These are phyloP conservation scores for Orthonevra nobilis DNA, from an alignment of 2,888 invertebrate species.

Conservation along the genomic window DNA sequence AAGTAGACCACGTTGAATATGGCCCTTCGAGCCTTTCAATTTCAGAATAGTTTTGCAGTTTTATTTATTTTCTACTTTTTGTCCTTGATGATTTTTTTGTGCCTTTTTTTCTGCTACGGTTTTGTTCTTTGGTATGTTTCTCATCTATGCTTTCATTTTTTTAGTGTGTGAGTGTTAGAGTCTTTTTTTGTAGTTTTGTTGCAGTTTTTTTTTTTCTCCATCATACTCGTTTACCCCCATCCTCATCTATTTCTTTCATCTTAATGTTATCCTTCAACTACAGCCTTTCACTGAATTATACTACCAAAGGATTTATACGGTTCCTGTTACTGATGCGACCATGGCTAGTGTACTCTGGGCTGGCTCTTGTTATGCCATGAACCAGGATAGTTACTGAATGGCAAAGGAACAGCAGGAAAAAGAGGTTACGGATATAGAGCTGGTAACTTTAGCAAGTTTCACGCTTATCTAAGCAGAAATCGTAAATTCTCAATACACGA, in stretches of 20 bases:
- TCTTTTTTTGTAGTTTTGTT: slow-evolving; percentile 45
- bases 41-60: slow-evolving; percentile 35
- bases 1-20: background rate
- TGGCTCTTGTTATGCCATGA: slow-evolving; percentile 23
- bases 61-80: slow-evolving; percentile 33
- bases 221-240: background rate
- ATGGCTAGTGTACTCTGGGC: slow-evolving; percentile 27
- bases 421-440: slow-evolving; percentile 64
- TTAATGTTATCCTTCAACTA: slow-evolving; percentile 61
- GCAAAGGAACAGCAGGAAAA: slow-evolving; percentile 16
- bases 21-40: slow-evolving; percentile 23
- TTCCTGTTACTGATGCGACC: slow-evolving; percentile 45
- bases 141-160: slow-evolving; percentile 10
- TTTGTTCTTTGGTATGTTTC: slow-evolving; percentile 15
- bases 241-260: slow-evolving; percentile 33
- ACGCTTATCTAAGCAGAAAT: slow-evolving; percentile 70
- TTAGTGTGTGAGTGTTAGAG: slow-evolving; percentile 38
- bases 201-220: slow-evolving; percentile 4
- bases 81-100: slow-evolving; percentile 21
- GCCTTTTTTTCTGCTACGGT: background rate
- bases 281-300: slow-evolving; percentile 64
- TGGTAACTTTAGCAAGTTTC: slow-evolving; percentile 70
- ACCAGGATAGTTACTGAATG: background rate
- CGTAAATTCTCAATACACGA: slow-evolving; percentile 69
- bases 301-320: slow-evolving; percentile 58